Conservation (phyloP, 2,888 invertebrate genomes). For the Orthonevra nobilis region DNA sequence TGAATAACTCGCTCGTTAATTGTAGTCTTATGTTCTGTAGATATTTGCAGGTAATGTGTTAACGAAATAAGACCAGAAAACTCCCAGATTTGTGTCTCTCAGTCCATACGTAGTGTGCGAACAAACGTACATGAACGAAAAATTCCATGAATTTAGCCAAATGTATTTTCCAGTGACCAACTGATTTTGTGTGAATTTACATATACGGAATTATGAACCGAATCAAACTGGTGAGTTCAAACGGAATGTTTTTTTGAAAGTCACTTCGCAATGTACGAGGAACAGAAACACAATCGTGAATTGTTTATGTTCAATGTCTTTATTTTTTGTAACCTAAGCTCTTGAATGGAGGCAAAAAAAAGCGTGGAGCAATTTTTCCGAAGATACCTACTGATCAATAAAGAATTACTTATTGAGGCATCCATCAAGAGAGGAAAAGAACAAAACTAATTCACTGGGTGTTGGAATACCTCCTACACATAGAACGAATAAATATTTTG, state of each 20-base stretch:
- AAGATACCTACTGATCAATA: slow-evolving; percentile 21
- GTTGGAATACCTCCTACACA: not conserved
- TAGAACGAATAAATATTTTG: slow-evolving; percentile 38
- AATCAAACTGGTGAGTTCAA: too few relatives aligned
- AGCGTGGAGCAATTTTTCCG: slow-evolving; percentile 6
- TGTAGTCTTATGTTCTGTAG: slow-evolving; percentile 26
- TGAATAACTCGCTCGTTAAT: slow-evolving; percentile 31
- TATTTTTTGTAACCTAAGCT: too few relatives aligned
- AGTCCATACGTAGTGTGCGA: not conserved
- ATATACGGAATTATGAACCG: too few relatives aligned
- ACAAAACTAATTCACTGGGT: slow-evolving; percentile 34
- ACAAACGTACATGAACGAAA: too few relatives aligned
- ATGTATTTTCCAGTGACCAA: too few relatives aligned
- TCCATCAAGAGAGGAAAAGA: slow-evolving; percentile 20
- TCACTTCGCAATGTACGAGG: too few relatives aligned
- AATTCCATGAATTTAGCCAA: too few relatives aligned
- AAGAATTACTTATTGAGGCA: slow-evolving; percentile 29
- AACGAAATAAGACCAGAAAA: slow-evolving; percentile 3
- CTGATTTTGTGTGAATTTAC: too few relatives aligned
- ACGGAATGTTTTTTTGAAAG: too few relatives aligned
- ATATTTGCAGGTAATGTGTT: slow-evolving; percentile 2
- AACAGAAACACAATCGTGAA: too few relatives aligned
- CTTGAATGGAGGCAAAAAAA: too few relatives aligned
- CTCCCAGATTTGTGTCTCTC: not conserved
- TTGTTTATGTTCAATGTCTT: too few relatives aligned